These are phyloP conservation scores for Tribolium castaneum DNA, from an alignment of 1,140 invertebrate genomes.

Conservation along the genomic window DNA sequence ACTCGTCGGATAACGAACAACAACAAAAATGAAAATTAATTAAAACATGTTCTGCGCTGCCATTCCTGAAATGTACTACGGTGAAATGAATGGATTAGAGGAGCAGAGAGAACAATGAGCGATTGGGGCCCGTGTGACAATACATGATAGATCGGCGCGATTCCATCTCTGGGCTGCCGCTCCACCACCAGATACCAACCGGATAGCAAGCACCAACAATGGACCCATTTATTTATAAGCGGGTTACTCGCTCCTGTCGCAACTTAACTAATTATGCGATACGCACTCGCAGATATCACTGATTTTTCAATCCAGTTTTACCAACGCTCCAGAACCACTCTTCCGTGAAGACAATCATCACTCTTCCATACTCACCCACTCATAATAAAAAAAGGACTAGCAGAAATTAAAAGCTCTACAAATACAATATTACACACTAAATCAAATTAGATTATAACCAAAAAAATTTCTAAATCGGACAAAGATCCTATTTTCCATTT, in stretches of 20 bases:
- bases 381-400: not conserved
- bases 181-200: constrained; percentile 49
- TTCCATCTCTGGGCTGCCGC: constrained; percentile 60
- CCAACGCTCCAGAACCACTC: not conserved
- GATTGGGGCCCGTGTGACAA: constrained; percentile 61
- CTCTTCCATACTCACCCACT: not conserved
- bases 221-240: constrained; percentile 60
- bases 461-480: no score
- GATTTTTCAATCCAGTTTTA: constrained; percentile 9
- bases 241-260: constrained; percentile 38
- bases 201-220: constrained; percentile 56
- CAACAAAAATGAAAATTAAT: constrained; percentile 61
- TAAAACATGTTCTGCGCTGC: constrained; percentile 60
- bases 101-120: constrained; percentile 61
- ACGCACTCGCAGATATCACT: constrained; percentile 23
- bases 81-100: constrained; percentile 61
- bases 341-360: not conserved
- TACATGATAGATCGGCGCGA: constrained; percentile 63
- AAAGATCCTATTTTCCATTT: no score
- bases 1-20: constrained; percentile 38
- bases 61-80: constrained; percentile 55
- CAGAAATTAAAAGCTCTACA: no score
- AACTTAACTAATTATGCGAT: constrained; percentile 40
- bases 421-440: no score
- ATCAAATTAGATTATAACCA: no score